Evolutionary conservation across 2,797 vertebrate species (phyloP), one percentile per base, ranked within the genome.

Genomic region (Taeniopygia guttata): DNA sequence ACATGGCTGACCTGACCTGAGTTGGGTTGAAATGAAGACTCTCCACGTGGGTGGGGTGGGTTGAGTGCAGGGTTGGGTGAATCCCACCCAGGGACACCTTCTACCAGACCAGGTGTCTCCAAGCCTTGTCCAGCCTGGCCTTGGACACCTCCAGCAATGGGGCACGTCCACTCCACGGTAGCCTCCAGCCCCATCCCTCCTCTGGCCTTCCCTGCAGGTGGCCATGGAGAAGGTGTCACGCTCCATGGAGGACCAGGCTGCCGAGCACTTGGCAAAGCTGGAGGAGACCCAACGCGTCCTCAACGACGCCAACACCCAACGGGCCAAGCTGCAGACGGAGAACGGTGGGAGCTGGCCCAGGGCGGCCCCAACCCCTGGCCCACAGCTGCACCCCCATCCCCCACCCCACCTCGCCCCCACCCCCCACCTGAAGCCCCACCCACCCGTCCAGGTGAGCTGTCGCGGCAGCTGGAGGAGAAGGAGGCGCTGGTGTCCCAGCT

Each of bases 191-290:
- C 67, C 48, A 25, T 5, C 36, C 45, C n/a, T 16, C 34, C 27
- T 30, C 15, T 9, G 43, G 2, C 40, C 18, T 40, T 14, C 36
- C 48, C 42, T 7, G 5, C 64, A 99, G 98, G 98, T 96, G 78
- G 98, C 98, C 91, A 93, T 98, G 93, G 98, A 99, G 88, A 99
- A 99, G 96, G 95, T 98, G 95, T 98, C 97, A 52, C 97, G 99
- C 43, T 97, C 98, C 26, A 36, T 98, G 86, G 99, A 99, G 85
- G 98, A 99, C 85, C 98, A 99, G 86, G 96, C 97, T 84, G 98
- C 95, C 16, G 98, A 99, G 95, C 98, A 98, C 73, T 97, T 98
- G 56, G 90, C 97, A n/a, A 99, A 98, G 82, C 94, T 96, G 14
- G 98, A 99, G 34, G 99, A 99, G 81, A 96, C 97, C 17, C 98